phyloP scores from a whole-genome alignment of 2,888 invertebrate species.

The Tiliacea citrago region DNA sequence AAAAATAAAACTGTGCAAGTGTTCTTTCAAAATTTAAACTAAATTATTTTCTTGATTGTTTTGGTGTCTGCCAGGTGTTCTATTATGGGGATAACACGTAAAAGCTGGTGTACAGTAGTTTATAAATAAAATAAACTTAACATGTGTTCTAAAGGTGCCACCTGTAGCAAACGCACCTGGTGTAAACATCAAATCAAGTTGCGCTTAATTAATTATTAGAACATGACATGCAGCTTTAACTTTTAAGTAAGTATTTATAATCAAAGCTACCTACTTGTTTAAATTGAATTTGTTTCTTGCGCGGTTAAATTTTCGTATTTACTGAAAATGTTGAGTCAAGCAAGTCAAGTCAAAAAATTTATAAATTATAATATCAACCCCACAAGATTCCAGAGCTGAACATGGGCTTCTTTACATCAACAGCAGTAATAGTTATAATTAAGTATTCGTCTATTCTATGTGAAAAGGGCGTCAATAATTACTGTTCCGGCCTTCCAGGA shows the following conservation, averaged over 20 bases:
- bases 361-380: neutral
- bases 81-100: no score
- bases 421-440: neutral
- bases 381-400: neutral
- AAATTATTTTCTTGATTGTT: neutral
- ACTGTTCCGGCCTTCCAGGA: neutral
- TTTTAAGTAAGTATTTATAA: neutral
- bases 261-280: neutral
- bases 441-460: neutral
- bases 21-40: no score
- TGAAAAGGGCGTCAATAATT: neutral
- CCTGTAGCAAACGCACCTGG: conserved; percentile 36
- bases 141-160: conserved; percentile 35
- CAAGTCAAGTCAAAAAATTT: neutral
- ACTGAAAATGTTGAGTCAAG: neutral
- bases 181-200: conserved; percentile 20
- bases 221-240: neutral
- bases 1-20: neutral
- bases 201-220: neutral
- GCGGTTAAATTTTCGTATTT: neutral
- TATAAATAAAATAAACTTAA: neutral
- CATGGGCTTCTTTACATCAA: no score
- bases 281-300: neutral
- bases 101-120: neutral
- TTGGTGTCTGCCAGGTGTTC: rapidly evolving